phyloP scores from a whole-genome alignment of 2,888 invertebrate species.

The Linnaemya tessellans region DNA sequence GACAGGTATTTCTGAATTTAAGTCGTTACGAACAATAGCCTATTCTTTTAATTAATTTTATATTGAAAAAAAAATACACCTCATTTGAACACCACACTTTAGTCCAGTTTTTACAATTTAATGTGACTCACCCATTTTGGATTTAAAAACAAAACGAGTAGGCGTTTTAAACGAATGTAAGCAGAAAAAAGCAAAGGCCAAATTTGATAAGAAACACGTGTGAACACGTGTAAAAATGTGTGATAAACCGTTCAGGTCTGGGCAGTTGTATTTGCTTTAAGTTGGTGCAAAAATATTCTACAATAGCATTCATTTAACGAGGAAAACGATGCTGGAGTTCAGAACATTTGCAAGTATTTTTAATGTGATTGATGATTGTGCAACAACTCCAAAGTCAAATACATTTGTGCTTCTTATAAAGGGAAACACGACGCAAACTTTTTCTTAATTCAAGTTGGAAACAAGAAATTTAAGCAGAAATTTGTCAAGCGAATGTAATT shows the following conservation, averaged over 20 bases:
- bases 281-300: slow-evolving; percentile 25
- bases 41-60: too few relatives aligned
- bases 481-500: slow-evolving; percentile 12
- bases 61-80: too few relatives aligned
- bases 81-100: too few relatives aligned
- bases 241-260: background rate
- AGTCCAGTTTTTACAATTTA: background rate
- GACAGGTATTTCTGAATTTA: too few relatives aligned
- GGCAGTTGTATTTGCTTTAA: background rate
- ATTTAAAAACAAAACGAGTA: slow-evolving; percentile 5
- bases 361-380: background rate
- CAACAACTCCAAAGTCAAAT: background rate
- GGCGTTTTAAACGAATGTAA: background rate
- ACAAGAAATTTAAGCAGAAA: background rate
- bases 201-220: background rate
- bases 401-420: background rate
- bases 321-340: background rate
- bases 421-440: background rate
- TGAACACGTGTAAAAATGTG: background rate
- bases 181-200: background rate
- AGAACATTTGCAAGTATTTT: background rate
- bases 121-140: background rate
- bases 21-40: too few relatives aligned
- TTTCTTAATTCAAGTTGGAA: background rate
- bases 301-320: background rate